Evolutionary conservation across 2,113 vertebrate species (phyloP).

Genomic region (Deroptyus accipitrinus): DNA sequence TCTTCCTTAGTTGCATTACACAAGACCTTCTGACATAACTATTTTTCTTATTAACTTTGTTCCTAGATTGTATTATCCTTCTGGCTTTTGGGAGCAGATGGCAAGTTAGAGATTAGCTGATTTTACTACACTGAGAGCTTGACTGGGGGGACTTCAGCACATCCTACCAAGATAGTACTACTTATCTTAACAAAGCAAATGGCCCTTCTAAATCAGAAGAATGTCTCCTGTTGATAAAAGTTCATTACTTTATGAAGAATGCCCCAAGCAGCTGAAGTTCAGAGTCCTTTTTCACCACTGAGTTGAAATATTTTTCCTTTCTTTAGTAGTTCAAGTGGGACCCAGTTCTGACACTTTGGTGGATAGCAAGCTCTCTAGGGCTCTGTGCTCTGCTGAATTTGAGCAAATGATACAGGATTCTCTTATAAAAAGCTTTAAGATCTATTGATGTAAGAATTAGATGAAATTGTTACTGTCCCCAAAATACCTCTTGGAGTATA

Average conservation of each 20-base stretch:
- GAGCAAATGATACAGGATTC: neutral
- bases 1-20: neutral
- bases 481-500: neutral
- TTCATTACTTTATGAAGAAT: neutral
- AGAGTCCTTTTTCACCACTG: neutral
- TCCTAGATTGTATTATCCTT: neutral
- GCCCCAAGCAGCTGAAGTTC: neutral
- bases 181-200: neutral
- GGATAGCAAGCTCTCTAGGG: neutral
- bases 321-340: neutral
- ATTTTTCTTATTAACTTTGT: fast-evolving
- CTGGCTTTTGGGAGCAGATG: neutral
- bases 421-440: neutral
- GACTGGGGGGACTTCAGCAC: neutral
- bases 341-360: neutral
- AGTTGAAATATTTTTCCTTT: neutral
- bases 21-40: neutral
- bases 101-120: neutral
- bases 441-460: neutral
- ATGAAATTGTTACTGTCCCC: neutral
- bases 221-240: neutral
- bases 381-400: neutral
- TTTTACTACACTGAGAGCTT: neutral
- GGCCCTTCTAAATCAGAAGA: neutral
- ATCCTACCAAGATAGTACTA: neutral